Base-by-base conservation (phyloP, 2,797 vertebrate genomes). In the Craterocephalus amniculus region DNA sequence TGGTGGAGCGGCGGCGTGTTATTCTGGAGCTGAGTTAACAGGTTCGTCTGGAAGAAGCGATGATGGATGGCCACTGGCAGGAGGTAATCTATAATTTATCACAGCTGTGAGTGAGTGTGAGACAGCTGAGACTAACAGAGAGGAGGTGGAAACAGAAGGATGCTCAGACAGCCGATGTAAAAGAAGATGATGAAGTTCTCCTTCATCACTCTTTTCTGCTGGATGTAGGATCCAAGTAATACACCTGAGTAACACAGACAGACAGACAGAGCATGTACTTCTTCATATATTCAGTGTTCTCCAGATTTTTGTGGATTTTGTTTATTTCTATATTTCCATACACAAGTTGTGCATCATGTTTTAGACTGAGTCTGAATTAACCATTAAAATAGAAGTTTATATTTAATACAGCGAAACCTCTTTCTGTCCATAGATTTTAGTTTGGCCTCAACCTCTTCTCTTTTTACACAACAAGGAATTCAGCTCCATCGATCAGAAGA, bases 61-160 rank as follows among this genome's bases (percentile, higher is more conserved):
- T 85, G 87, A 91, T 83, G 75, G 79, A 90, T 86, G 85, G 72
- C 64, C 75, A 31, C 60, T 66, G 79, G 78, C 79, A 73, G 76
- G 69, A 76, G 76, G 58, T 56, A 67, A 91, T 92, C 85, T 81
- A 88, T 91, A 86, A 91, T 89, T 86, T 77, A 90, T 77, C 76
- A 29, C 26, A 36, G 62, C 64, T 2, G 31, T 59, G 68, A 67
- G 71, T 43, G 77, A 68, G 67, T 58, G 79, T 70, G 43, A 45
- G 78, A 83, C 76, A 73, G 72, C 55, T 32, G 69, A 81, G 79
- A 78, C 76, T 83, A 84, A 83, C 61, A 58, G n/a, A 70, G 45
- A 38, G 56, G n/a, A 70, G 65, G 66, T 59, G 51, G 74, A 72
- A 61, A 65, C 60, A 68, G 56, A 59, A 43, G 61, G 61, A 71